Base-by-base conservation (phyloP, 2,113 vertebrate genomes). In the Riparia riparia region DNA sequence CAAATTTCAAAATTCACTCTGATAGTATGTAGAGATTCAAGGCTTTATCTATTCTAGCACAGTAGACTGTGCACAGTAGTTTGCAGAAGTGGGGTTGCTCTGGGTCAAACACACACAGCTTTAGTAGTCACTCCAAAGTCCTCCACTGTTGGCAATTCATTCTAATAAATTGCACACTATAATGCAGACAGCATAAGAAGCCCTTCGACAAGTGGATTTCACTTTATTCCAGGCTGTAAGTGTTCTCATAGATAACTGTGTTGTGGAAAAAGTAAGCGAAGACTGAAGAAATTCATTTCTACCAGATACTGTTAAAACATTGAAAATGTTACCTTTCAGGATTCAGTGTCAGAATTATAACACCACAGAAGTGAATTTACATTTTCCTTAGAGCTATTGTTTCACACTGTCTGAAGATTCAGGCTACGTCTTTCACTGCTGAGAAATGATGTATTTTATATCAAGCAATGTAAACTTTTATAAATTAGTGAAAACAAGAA, bases 331-430 rank as follows among this genome's bases (percentile, higher is more conserved):
- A 96, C 94, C 93, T 96, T 96, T 94, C 83, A 96, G 79, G 74
- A 85, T 91, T 94, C 71, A 82, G 74, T 93, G 95, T 87, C 93
- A 93, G 82, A 96, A 91, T 85, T 90, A 21, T 87, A 93, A 90
- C 93, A 96, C 89, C 87, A 94, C 93, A 91, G 93, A 96, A 96
- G 88, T 87, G 84, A 94, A 95, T 97, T 96, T 94, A 95, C 96
- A 97, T 94, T 97, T 97, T 83, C 87, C 96, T 97, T 95, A 94
- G 92, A 97, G 94, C 95, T 97, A 93, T 96, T 97, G 93, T 97
- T 96, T 95, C 95, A 96, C 95, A 95, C 95, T 70, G 66, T 91
- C 92, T 96, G 87, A 94, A 95, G 87, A 93, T 69, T 88, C 90
- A 92, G 58, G 70, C 87, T 95, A 80, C 80, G 82, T 92, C 90